A percentile compares a stretch with the other conserved stretches of the same genome.
These are phyloP conservation scores for Lobophora halterata DNA, from an alignment of 2,888 invertebrate species.

Conservation along the genomic window DNA sequence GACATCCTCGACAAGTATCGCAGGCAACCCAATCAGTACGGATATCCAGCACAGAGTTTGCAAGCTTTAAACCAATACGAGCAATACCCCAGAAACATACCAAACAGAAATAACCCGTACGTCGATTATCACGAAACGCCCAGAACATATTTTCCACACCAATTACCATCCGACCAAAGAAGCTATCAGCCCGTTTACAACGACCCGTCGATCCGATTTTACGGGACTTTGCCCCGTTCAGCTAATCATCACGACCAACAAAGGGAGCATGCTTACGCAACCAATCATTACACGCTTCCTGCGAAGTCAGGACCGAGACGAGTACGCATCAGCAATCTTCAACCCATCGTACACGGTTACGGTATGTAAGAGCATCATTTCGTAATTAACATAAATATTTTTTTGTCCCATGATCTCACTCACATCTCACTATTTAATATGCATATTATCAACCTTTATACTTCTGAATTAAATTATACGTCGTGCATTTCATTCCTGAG, in stretches of 20 bases:
- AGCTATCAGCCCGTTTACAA: conserved; percentile 53
- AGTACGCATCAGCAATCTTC: conserved; percentile 68
- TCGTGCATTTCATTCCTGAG: conserved; percentile 46
- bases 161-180: conserved; percentile 27
- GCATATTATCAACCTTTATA: conserved; percentile 6
- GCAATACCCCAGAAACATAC: conserved; percentile 42
- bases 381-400: no score
- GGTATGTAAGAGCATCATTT: conserved; percentile 51
- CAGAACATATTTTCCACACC: conserved; percentile 26
- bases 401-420: no score
- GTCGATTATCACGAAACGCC: conserved; percentile 50
- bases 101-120: conserved; percentile 52
- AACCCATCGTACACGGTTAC: conserved; percentile 67
- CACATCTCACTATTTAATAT: conserved; percentile 7
- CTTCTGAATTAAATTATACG: conserved; percentile 14
- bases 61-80: conserved; percentile 63
- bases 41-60: conserved; percentile 69
- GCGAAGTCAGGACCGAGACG: conserved; percentile 57
- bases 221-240: conserved; percentile 57
- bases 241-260: conserved; percentile 39
- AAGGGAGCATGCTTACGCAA: conserved; percentile 37
- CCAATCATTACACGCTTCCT: conserved; percentile 61
- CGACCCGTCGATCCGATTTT: conserved; percentile 47
- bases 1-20: conserved; percentile 66
- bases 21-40: conserved; percentile 56